Evolutionary conservation across 2,888 invertebrate species (phyloP), one percentile per base, ranked within the genome.

Genomic region (Adelphocoris suturalis): DNA sequence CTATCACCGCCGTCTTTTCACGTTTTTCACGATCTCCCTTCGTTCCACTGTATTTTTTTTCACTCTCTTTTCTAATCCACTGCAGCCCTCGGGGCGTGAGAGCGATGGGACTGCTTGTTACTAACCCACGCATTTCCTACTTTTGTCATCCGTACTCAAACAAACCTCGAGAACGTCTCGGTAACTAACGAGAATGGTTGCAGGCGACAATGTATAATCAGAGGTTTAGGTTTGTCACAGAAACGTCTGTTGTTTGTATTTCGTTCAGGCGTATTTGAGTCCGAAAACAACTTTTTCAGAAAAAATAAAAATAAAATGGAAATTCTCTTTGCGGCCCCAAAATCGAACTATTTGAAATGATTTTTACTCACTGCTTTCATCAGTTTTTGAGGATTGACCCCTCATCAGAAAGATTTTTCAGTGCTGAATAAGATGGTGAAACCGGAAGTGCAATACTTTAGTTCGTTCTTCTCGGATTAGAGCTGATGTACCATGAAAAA

Each of bases 61-160:
- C 5, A 0, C 57, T 37, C 37, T 57, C n/a, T 52, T 57, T 57
- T 57, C 57, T 57, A 57, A 57, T 57, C 57, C 57, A 7, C n/a
- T 57, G 57, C 16, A n/a, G 57, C 57, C 57, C 57, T 14, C n/a
- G 57, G 57, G 57, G 14, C n/a, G n/a, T 57, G n/a, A 57, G 5
- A 0, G 57, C n/a, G 16, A 16, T n/a, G 57, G 52, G 52, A 52
- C 37, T 52, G 52, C n/a, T 0, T n/a, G 1, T 14, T 57, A 57
- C n/a, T n/a, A 57, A 57, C 57, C 57, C 57, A 57, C 57, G 57
- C n/a, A 57, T 57, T 57, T 57, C 57, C 37, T n/a, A 57, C 57
- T n/a, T n/a, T 7, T n/a, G 57, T 57, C 57, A 16, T 57, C n/a
- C 16, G 16, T 57, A 57, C 16, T 57, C 57, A 7, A n/a, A 57